Evolutionary conservation across 2,888 invertebrate species (phyloP).

Genomic region (Hirtodrosophila duncani): DNA sequence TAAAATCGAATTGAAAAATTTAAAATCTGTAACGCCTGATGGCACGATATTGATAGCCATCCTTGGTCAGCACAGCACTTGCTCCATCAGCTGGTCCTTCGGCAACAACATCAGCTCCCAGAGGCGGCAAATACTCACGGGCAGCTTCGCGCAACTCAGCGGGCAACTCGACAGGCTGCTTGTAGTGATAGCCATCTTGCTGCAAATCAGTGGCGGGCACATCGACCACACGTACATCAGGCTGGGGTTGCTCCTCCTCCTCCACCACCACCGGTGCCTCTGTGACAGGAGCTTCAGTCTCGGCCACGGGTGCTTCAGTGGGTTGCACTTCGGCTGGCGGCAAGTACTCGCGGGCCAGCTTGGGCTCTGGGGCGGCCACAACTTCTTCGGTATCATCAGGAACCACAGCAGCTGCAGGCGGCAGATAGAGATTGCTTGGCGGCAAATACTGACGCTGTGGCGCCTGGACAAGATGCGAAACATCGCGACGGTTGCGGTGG

Average conservation of each 20-base stretch:
- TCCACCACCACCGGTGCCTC: constrained; percentile 10
- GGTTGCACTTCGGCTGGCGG: constrained; percentile 46
- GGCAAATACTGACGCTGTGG: constrained; percentile 53
- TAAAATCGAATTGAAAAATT: constrained; percentile 29
- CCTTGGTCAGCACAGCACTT: constrained; percentile 53
- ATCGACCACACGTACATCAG: constrained; percentile 47
- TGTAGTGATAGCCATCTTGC: constrained; percentile 72
- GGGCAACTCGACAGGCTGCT: constrained; percentile 56
- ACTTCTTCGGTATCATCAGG: constrained; percentile 58
- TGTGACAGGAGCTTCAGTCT: constrained; percentile 33
- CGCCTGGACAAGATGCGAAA: constrained; percentile 58
- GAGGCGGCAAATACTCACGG: constrained; percentile 56
- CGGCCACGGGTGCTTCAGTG: constrained; percentile 33
- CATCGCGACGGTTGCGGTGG: constrained; percentile 66
- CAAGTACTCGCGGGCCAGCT: constrained; percentile 55
- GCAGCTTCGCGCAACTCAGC: constrained; percentile 40
- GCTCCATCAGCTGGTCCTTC: constrained; percentile 49
- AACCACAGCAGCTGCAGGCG: constrained; percentile 22
- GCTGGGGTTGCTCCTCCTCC: constrained; percentile 14
- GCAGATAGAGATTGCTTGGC: constrained; percentile 56
- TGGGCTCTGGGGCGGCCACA: constrained; percentile 46
- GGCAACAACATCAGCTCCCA: constrained; percentile 37
- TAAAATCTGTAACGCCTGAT: constrained; percentile 64
- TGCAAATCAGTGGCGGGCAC: constrained; percentile 55
- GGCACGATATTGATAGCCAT: constrained; percentile 73